Base-by-base conservation (phyloP, 2,888 invertebrate genomes). In the Cerceris ruficornis region DNA sequence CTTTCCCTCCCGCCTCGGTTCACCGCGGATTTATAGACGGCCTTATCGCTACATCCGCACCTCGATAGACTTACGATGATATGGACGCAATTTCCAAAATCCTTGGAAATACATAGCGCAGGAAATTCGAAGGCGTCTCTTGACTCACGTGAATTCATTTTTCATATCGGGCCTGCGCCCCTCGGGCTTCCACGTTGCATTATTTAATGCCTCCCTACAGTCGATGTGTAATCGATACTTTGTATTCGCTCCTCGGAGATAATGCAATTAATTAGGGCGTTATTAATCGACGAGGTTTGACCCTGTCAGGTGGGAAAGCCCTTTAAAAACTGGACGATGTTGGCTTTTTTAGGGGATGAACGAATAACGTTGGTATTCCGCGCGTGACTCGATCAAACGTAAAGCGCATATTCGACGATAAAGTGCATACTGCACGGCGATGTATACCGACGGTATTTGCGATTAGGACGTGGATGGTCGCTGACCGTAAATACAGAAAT, bases 381-480 rank as follows among this genome's bases (percentile, higher is more conserved):
- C 42, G 57, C 8, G 43, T 42, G 77, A 71, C 43, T 77, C 70
- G 77, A 69, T 8, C 68, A 77, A 78, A 78, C 68, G 57, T 52
- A 68, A 71, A 14, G 17, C 11, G 13, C 14, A 17, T 49, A 58
- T 62, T 39, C 57, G 8, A 13, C 14, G 15, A 13, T 15, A 46
- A 7, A 9, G 14, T 46, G 59, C 52, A 8, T 28, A 28, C 15
- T 41, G n/a, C 41, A 42, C 65, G 60, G 57, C 72, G 64, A 77
- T 73, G 75, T 70, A 71, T 70, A 28, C 28, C 28, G 28, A 28
- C 62, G 68, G 76, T 81, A 83, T 85, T 82, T 68, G 82, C 84
- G 85, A 88, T 88, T 86, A 85, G 86, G 85, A 81, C 84, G 65
- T 68, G 75, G 82, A 79, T 84, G 80, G 81, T 78, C 28, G 28